Evolutionary conservation across 2,797 vertebrate genomes (phyloP), one percentile per base, ranked within the genome.

Genomic region (Helicolenus hilgendorfi): DNA sequence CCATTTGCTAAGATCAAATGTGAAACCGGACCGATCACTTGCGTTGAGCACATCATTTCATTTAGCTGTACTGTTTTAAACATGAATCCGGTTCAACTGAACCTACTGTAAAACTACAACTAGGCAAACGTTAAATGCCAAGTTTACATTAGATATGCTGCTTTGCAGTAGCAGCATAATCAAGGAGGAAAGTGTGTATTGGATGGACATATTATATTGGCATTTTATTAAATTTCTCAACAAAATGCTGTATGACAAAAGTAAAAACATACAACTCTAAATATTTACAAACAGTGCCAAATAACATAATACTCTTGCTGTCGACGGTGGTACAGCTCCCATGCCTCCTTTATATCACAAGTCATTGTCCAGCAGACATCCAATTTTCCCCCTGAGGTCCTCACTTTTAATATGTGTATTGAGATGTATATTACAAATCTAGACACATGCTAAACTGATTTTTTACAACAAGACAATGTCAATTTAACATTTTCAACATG

Each of bases 211-310:
- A 72, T 53, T 68, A 85, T 65, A 69, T 38, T 68, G 3, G 1
- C 15, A 24, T 83, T 91, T 85, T 68, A 65, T 83, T 81, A 29
- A 7, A 41, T 69, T 59, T 79, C 14, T 58, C 31, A 38, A 81
- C 36, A 86, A 88, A 84, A 27, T 38, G 9, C 67, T 81, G 27
- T 35, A 64, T 35, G 56, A 83, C 38, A 18, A 55, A 69, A 72
- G 14, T 73, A 84, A 87, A 90, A 83, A 70, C 84, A 88, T 31
- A 78, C 78, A 88, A 81, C 69, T 58, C 26, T 13, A 53, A 81
- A 72, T 90, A 93, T 94, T 77, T 92, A 94, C 94, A 92, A 68
- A 84, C 77, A 84, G 65, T 91, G 88, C 62, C 79, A 81, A 81
- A 67, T 65, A 72, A 77, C 69, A 88, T 60, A 33, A 81, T 60